Evolutionary conservation across 1,140 invertebrate species (phyloP), one percentile per base, ranked within the genome.

Genomic region (Drosophila asahinai): DNA sequence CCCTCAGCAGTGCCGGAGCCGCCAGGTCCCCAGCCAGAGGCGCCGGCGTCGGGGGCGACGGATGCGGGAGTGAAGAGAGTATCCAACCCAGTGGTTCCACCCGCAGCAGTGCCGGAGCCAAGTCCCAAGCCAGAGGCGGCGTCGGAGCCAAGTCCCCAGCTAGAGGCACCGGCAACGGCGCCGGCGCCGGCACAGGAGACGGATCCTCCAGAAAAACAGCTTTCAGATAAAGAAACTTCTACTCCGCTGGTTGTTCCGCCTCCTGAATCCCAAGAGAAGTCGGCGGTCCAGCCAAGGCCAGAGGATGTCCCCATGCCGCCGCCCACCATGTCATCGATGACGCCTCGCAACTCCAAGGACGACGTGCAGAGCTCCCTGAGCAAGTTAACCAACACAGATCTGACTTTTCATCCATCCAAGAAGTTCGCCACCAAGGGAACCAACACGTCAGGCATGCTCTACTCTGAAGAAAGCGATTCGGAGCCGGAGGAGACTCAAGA

Each of bases 371-470:
- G 33, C 25, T 11, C 33, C 6, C n/a, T 45, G 2, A 78, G 54
- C n/a, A 77, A 83, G 55, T 6, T 27, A 4, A 75, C 60, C 19
- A 87, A 87, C 38, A 87, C 84, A 3, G 84, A 84, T 17, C 38
- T 81, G 2, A 68, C 62, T 15, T 66, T 81, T 0, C 45, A 90
- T 63, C 86, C 84, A 0, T 58, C 62, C 0, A 87, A 87, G 38
- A 48, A 42, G 36, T 87, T 43, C 15, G 72, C 80, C 8, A 22
- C 49, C 25, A 86, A 87, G 47, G 71, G 52, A 2, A 86, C 83
- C 5, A 86, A 87, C 19, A 86, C 83, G 0, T 54, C 76, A 2
- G 66, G 77, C 19, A 40, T 68, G n/a, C 30, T 81, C 9, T 70
- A 60, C 6, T 36, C 64, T 19, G 19, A 19, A 9, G 64, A 57